Evolutionary conservation across 37 sponge, comb jelly and placozoan species (phyloP), one percentile per base, ranked within the genome.

Genomic region (Bolinopsis microptera): DNA sequence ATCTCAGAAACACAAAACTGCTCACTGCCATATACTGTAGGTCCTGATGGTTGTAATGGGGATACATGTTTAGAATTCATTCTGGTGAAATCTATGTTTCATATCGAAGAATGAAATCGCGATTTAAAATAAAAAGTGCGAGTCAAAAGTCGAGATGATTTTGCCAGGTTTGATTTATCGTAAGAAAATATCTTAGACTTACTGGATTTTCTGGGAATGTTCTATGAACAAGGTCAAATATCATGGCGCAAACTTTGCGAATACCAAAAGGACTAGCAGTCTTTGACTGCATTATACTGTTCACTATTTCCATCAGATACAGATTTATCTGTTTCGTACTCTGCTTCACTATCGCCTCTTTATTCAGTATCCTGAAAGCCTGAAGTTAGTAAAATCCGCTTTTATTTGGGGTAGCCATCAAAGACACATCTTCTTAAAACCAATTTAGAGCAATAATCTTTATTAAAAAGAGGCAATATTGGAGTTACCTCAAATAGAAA

Each of bases 1-100:
- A 98, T 30, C 97, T 76, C 69, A 98, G 94, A 69, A 98, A 97
- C 27, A 98, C 93, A 93, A 98, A 98, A 2, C 97, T 95, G 80
- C 96, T 95, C 38, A 96, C 88, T n/a, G 97, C 96, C 28, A 95
- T 74, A 69, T 95, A 96, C 30, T 94, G 95, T 31, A 96, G 90
- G 36, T 96, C 95, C 96, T 96, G 94, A 5, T 1, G 83, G 18
- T 18, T 22, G 76, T 74, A n/a, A n/a, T n/a, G 18, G 21, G 68
- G 21, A 22, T 67, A 67, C 68, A 67, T 67, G 68, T 67, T 13
- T 67, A 22, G n/a, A n/a, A n/a, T n/a, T n/a, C n/a, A n/a, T n/a
- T n/a, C n/a, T n/a, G n/a, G n/a, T n/a, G n/a, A n/a, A n/a, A n/a
- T n/a, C n/a, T n/a, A n/a, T n/a, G n/a, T n/a, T n/a, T n/a, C n/a